phyloP scores from a whole-genome alignment of 2,113 vertebrate genomes.

The Thamnophis sirtalis region DNA sequence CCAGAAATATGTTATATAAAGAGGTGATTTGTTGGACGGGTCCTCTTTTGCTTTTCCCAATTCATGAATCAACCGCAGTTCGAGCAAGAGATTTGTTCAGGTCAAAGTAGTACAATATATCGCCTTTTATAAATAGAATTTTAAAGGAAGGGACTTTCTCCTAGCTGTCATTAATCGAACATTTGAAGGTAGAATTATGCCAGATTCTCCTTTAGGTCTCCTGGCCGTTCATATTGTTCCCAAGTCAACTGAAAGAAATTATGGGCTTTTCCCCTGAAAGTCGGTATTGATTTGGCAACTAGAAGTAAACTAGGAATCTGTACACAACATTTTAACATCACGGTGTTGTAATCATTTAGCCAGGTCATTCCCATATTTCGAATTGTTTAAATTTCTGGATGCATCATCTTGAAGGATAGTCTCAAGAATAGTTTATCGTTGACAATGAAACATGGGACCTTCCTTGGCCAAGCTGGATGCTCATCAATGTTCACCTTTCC shows the following conservation, averaged over 20 bases:
- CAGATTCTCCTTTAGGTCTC: not conserved
- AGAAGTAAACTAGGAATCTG: not conserved
- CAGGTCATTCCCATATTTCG: not conserved
- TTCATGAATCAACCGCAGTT: not conserved
- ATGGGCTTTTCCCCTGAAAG: not conserved
- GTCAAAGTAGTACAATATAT: not conserved
- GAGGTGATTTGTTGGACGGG: not conserved
- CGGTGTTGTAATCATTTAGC: not conserved
- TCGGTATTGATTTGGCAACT: not conserved
- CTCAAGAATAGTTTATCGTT: not conserved
- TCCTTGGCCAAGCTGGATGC: not conserved
- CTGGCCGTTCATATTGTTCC: too few relatives aligned
- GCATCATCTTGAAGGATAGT: too few relatives aligned
- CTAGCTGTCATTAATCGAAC: too few relatives aligned
- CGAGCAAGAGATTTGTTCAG: not conserved
- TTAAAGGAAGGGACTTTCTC: not conserved
- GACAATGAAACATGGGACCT: not conserved
- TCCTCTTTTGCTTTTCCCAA: not conserved
- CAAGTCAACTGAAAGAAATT: too few relatives aligned
- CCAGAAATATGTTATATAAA: not conserved
- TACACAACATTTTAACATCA: too few relatives aligned
- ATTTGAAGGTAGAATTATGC: not conserved
- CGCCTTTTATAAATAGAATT: not conserved
- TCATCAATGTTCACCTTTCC: not conserved
- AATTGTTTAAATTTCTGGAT: not conserved